Percentiles rank a stretch among this genome's conserved stretches.
phyloP scores from a whole-genome alignment of 2,113 vertebrate species.

The Pachypanchax playfairii region DNA sequence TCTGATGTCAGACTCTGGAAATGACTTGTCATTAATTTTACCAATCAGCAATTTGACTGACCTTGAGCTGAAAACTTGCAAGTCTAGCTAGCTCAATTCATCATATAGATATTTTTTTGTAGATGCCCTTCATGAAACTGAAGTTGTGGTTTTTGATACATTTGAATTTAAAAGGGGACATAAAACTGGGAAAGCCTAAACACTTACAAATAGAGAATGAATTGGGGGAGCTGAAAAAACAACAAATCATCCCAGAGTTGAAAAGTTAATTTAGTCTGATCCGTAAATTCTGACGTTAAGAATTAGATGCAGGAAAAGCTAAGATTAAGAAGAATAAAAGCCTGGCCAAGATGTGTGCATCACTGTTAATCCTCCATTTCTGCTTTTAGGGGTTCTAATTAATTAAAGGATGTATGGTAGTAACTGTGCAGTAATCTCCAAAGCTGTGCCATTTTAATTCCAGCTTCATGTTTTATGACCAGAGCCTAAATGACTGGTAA shows the following conservation, averaged over 20 bases:
- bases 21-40: slow-evolving; percentile 69
- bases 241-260: slow-evolving; percentile 51
- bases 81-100: slow-evolving; percentile 31
- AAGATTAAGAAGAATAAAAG: slow-evolving; percentile 43
- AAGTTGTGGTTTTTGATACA: slow-evolving; percentile 11
- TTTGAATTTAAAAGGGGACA: slow-evolving; percentile 11
- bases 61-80: slow-evolving; percentile 60
- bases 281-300: slow-evolving; percentile 42
- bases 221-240: slow-evolving; percentile 42
- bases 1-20: slow-evolving; percentile 61
- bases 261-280: slow-evolving; percentile 58
- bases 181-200: slow-evolving; percentile 19
- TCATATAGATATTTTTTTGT: slow-evolving; percentile 34
- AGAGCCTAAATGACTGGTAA: slow-evolving; percentile 43
- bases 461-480: slow-evolving; percentile 58
- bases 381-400: slow-evolving; percentile 64
- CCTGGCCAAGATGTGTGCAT: slow-evolving; percentile 33
- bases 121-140: slow-evolving; percentile 34
- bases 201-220: slow-evolving; percentile 33
- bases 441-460: slow-evolving; percentile 66
- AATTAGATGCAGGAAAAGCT: slow-evolving; percentile 57
- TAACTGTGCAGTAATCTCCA: slow-evolving; percentile 62
- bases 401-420: slow-evolving; percentile 62
- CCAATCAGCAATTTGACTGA: slow-evolving; percentile 64
- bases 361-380: slow-evolving; percentile 51